These are phyloP conservation scores for Agriotes lineatus DNA, from an alignment of 2,888 invertebrate genomes.

Conservation along the genomic window DNA sequence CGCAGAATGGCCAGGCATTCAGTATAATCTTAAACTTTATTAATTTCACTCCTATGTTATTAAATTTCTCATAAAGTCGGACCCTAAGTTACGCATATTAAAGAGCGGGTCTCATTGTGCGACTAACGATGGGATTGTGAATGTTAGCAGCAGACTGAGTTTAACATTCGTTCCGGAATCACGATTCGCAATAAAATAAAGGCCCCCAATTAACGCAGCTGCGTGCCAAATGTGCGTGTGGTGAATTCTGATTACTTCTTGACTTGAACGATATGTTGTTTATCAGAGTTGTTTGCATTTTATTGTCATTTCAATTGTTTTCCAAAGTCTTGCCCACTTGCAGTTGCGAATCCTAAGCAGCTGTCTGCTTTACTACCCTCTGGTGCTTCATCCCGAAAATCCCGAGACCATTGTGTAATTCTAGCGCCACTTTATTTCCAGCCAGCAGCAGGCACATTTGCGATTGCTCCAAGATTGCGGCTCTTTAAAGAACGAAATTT, in stretches of 20 bases:
- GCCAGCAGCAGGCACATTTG: too few species aligned
- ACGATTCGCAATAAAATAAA: conserved; percentile 59
- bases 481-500: too few species aligned
- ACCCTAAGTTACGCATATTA: conserved; percentile 56
- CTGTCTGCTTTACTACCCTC: neutral
- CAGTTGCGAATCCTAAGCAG: neutral
- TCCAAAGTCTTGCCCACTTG: conserved; percentile 4
- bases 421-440: too few species aligned
- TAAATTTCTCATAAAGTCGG: conserved; percentile 58
- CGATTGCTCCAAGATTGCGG: too few species aligned
- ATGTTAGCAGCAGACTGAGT: conserved; percentile 45
- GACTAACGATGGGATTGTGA: conserved; percentile 53
- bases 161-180: conserved; percentile 50
- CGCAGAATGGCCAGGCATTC: conserved; percentile 24
- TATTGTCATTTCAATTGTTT: conserved; percentile 27
- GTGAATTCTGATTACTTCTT: conserved; percentile 54
- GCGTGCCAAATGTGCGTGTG: conserved; percentile 57
- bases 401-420: too few species aligned
- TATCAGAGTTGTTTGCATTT: conserved; percentile 43
- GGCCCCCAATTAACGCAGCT: conserved; percentile 59
- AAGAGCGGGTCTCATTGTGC: conserved; percentile 54
- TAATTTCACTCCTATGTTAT: conserved; percentile 54
- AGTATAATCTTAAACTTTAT: conserved; percentile 46
- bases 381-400: neutral
- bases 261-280: conserved; percentile 37